Evolutionary conservation across 1,140 invertebrate species (phyloP), one percentile per base, ranked within the genome.

Genomic region (Sycophaga agraensis): DNA sequence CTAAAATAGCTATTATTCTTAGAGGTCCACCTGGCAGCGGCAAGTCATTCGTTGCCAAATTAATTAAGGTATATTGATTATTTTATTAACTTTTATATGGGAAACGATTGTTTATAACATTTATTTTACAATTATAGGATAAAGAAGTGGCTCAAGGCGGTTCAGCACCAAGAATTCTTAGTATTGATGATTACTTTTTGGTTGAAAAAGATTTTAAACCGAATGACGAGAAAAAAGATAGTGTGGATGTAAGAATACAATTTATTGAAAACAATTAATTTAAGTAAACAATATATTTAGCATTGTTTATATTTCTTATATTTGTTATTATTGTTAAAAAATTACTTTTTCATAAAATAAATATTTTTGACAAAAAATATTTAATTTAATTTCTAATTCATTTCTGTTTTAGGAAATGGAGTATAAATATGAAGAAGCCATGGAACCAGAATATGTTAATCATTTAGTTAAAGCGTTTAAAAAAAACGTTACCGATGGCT

Each of bases 101-200:
- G 17, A 11, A 19, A 19, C 6, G 17, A 21, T 19, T 21, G 21
- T 43, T 43, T 43, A 43, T 43, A n/a, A n/a, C n/a, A n/a, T n/a
- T n/a, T n/a, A n/a, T n/a, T n/a, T n/a, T n/a, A n/a, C n/a, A n/a
- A n/a, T n/a, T n/a, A n/a, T 68, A 91, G 89, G 90, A 91, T 64
- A 88, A 88, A 71, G 89, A 91, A 76, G 80, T 89, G 11, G 85
- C 88, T 65, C 86, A 89, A 77, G 89, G 90, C 45, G 89, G 89
- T 2, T 87, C 88, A 60, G 91, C 90, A 40, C 90, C 92, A 2
- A 83, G 96, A 65, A 96, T 98, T 70, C 84, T 98, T 53, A 94
- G 92, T 64, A 85, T 98, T 40, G 95, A 98, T 80, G 95, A 98
- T 82, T 98, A 98, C 78, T 98, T 97, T 70, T 90, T 97, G 80